phyloP scores from a whole-genome alignment of 2,888 invertebrate species.

The Aleiodes leptofemur region DNA sequence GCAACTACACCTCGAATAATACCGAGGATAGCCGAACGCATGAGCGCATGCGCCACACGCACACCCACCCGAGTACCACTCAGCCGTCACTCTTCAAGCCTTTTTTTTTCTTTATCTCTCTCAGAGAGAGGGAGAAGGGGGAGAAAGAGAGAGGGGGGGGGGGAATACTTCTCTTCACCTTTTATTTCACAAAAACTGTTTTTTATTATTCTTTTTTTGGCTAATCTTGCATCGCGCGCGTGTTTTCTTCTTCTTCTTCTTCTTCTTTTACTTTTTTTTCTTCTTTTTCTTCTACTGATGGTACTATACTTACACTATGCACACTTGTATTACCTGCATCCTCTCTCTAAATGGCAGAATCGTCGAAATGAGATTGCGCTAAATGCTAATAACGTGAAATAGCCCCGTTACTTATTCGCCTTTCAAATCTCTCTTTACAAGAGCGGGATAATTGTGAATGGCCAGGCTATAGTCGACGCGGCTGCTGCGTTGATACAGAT shows the following conservation, averaged over 20 bases:
- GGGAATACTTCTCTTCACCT: constrained; percentile 23
- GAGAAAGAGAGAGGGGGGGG: too few relatives aligned
- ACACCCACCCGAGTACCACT: not conserved
- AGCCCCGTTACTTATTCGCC: constrained; percentile 38
- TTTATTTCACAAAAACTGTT: constrained; percentile 8
- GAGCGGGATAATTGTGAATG: constrained; percentile 39
- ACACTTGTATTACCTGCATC: not conserved
- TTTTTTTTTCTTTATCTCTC: constrained; percentile 30
- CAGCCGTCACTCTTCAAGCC: constrained; percentile 22
- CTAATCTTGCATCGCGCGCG: constrained; percentile 6
- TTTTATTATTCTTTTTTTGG: constrained; percentile 2
- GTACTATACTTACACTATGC: constrained; percentile 28
- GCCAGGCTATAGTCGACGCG: constrained; percentile 7
- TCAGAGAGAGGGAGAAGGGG: not conserved
- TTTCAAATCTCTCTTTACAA: constrained; percentile 42
- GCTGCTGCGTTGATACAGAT: too few relatives aligned
- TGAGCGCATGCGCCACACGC: constrained; percentile 20
- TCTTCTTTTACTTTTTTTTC: not conserved
- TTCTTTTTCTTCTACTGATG: constrained; percentile 8
- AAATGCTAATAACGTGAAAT: constrained; percentile 54
- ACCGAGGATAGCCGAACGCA: not conserved
- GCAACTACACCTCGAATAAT: not conserved
- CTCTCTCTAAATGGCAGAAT: constrained; percentile 36
- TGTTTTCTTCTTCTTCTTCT: too few relatives aligned
- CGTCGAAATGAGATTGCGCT: constrained; percentile 56